Conservation (phyloP, 2,113 vertebrate species). For the Sarotherodon lohbergeri region DNA sequence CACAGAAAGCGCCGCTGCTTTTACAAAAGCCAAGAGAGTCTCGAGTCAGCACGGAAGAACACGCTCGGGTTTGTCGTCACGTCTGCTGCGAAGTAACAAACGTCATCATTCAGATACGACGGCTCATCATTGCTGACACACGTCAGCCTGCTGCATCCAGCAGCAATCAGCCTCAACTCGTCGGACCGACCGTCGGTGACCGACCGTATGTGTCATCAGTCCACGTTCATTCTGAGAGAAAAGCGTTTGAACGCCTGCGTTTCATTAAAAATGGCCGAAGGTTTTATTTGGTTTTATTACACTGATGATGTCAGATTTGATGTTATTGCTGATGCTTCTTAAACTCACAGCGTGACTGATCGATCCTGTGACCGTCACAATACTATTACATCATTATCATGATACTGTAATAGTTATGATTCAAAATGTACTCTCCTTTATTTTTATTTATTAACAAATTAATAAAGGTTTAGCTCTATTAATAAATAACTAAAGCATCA, state of each 20-base stretch:
- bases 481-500: not conserved
- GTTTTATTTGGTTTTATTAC: not conserved
- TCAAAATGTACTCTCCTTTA: not conserved
- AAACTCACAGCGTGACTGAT: not conserved
- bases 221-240: not conserved
- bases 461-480: not conserved
- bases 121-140: not conserved
- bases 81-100: not conserved
- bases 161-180: not conserved
- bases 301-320: not conserved
- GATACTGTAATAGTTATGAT: not conserved
- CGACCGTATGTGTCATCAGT: not conserved
- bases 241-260: not conserved
- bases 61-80: accelerated
- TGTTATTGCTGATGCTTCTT: not conserved
- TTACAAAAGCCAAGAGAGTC: accelerated
- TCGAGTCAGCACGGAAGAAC: not conserved
- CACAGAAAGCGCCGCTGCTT: not conserved
- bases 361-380: not conserved
- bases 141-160: not conserved
- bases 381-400: accelerated
- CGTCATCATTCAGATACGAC: not conserved
- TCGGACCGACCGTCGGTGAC: not conserved
- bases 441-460: not conserved
- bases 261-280: not conserved